Evolutionary conservation across 2,888 invertebrate genomes (phyloP).

Genomic region (Nomada fabriciana): DNA sequence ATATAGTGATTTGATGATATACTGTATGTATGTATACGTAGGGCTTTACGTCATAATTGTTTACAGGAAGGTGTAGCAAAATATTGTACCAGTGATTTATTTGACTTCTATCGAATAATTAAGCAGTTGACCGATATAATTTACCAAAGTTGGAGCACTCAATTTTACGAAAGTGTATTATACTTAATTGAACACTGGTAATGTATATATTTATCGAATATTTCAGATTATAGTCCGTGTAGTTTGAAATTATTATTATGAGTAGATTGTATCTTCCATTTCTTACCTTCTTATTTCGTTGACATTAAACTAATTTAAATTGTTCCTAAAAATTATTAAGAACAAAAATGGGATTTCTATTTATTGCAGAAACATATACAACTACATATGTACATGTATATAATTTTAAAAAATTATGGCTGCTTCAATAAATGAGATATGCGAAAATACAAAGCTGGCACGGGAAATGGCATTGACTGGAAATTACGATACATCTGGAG

Average conservation of each 20-base stretch:
- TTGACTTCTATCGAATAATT: not conserved
- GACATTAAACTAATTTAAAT: too few relatives aligned
- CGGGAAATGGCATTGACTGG: slow-evolving; percentile 97
- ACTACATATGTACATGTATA: not conserved
- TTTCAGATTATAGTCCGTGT: too few relatives aligned
- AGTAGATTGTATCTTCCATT: too few relatives aligned
- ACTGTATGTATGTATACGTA: not conserved
- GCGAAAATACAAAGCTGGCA: slow-evolving; percentile 97
- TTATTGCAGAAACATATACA: not conserved
- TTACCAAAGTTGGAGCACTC: not conserved
- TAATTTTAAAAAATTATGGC: slow-evolving; percentile 87
- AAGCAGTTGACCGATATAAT: not conserved
- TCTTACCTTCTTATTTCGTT: too few relatives aligned
- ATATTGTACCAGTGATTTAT: not conserved
- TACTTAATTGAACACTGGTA: not conserved
- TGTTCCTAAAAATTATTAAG: too few relatives aligned
- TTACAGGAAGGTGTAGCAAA: slow-evolving; percentile 8
- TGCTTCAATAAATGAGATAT: slow-evolving; percentile 95
- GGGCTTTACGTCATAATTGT: slow-evolving; percentile 21
- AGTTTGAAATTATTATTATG: too few relatives aligned
- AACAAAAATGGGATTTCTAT: too few relatives aligned
- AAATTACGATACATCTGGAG: slow-evolving; percentile 96
- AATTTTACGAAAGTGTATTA: not conserved
- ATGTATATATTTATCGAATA: too few relatives aligned
- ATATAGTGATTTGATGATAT: slow-evolving; percentile 24